Base-by-base conservation (phyloP, 2,797 vertebrate genomes). In the Eutrigla gurnardus region DNA sequence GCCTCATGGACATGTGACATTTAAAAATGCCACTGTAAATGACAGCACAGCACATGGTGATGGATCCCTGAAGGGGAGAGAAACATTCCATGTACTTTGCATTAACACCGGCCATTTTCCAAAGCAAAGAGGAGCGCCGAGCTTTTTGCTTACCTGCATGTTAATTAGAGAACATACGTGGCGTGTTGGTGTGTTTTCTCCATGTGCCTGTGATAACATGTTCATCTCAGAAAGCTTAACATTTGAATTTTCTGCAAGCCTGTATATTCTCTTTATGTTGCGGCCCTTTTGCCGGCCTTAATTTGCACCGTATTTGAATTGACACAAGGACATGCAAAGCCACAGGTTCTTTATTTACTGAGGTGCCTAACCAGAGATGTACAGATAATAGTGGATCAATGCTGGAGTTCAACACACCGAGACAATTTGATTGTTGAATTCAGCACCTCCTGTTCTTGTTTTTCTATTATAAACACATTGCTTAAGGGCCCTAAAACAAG, bases 1-100 rank as follows among this genome's bases (percentile, higher is more conserved):
- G 81, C 83, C 86, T 89, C 3, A 12, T 81, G 84, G 82, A 87
- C 83, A 86, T 80, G 78, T 91, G 86, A 86, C 84, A 90, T 91
- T 91, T 93, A 67, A 75, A 91, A 88, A 92, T 86, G 84, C 73
- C 86, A 87, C 64, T 66, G 66, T 74, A 83, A 86, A 82, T 90
- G 86, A 92, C 85, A 88, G 64, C 79, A 49, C 10, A 39, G 70
- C n/a, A 70, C 74, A 73, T 4, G 12, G 32, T 4, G 12, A 37
- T 42, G 54, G 66, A 59, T 60, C 62, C 75, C 72, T 43, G 37
- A 79, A 78, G 73, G 63, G 55, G 33, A 70, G 62, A 61, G 55
- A 25, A 33, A 46, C 74, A 79, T 72, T 83, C 43, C 67, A 77
- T 45, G 60, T 46, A 39, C 66, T 84, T 77, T 68, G 61, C 57